Evolutionary conservation across 1,140 invertebrate genomes (phyloP).

Genomic region (Thaumatotibia leucotreta): DNA sequence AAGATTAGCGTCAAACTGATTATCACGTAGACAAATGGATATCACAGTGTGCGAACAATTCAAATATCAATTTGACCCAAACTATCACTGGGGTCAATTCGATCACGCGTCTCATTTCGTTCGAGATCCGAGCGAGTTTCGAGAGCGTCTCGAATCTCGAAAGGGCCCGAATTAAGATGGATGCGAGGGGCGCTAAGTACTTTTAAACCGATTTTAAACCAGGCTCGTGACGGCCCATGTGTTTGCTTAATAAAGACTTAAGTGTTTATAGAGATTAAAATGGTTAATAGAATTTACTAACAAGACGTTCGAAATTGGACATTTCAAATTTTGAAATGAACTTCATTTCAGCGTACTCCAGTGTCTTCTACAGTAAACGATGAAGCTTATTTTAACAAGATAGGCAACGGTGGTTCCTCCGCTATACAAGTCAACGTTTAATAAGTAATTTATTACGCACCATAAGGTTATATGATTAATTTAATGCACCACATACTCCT

Average conservation of each 20-base stretch:
- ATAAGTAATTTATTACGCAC: too few relatives aligned
- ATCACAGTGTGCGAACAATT: slow-evolving; percentile 24
- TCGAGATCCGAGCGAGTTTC: slow-evolving; percentile 36
- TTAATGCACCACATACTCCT: too few relatives aligned
- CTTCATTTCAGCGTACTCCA: too few relatives aligned
- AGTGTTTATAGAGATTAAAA: not conserved
- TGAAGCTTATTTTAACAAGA: too few relatives aligned
- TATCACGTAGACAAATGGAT: not conserved
- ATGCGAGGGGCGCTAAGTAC: slow-evolving; percentile 22
- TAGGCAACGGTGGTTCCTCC: too few relatives aligned
- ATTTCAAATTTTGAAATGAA: too few relatives aligned
- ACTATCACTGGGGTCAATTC: slow-evolving; percentile 53
- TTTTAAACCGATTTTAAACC: slow-evolving; percentile 3
- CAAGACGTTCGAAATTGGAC: not conserved
- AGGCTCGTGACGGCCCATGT: not conserved
- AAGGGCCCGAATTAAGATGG: slow-evolving; percentile 60
- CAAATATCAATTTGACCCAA: slow-evolving; percentile 25
- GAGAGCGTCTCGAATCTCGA: slow-evolving; percentile 28
- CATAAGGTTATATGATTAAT: too few relatives aligned
- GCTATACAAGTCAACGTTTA: too few relatives aligned
- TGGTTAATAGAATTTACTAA: not conserved
- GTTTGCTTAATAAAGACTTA: slow-evolving; percentile 3
- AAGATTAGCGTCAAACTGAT: not conserved
- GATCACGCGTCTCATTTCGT: slow-evolving; percentile 57
- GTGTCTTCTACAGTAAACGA: too few relatives aligned